These are phyloP conservation scores for Drosophila eugracilis DNA, from an alignment of 1,140 invertebrate genomes.

Conservation along the genomic window DNA sequence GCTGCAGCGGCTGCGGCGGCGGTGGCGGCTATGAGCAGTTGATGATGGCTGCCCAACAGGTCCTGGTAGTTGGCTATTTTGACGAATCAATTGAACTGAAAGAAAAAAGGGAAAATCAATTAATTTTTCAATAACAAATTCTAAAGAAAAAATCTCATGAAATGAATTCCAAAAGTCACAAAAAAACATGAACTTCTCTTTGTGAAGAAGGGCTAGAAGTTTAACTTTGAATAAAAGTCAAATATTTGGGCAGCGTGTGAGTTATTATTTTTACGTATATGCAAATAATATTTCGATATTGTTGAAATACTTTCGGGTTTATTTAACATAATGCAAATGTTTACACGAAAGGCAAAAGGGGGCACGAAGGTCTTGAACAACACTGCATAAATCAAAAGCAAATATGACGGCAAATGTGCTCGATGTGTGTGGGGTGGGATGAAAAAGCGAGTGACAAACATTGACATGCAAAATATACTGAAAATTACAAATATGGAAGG, in stretches of 20 bases:
- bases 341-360: conserved; percentile 27
- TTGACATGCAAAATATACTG: conserved; percentile 7
- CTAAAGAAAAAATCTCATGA: too few species aligned
- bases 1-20: conserved; percentile 41
- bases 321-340: conserved; percentile 71
- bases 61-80: conserved; percentile 81
- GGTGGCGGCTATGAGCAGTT: conserved; percentile 68
- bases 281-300: conserved; percentile 68
- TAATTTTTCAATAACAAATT: background rate
- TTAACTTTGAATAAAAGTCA: conserved; percentile 13
- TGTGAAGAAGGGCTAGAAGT: background rate
- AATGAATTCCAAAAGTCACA: background rate
- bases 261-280: conserved; percentile 42
- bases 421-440: conserved; percentile 15
- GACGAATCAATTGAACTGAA: conserved; percentile 70
- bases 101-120: background rate
- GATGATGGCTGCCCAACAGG: conserved; percentile 79
- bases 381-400: conserved; percentile 72
- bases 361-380: conserved; percentile 26
- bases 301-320: conserved; percentile 53
- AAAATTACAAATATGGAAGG: background rate
- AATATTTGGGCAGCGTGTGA: conserved; percentile 44
- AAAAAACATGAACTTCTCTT: background rate
- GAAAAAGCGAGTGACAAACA: conserved; percentile 8
- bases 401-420: conserved; percentile 52